Evolutionary conservation across 2,888 invertebrate species (phyloP), one percentile per base, ranked within the genome.

Genomic region (Thelaira solivaga): DNA sequence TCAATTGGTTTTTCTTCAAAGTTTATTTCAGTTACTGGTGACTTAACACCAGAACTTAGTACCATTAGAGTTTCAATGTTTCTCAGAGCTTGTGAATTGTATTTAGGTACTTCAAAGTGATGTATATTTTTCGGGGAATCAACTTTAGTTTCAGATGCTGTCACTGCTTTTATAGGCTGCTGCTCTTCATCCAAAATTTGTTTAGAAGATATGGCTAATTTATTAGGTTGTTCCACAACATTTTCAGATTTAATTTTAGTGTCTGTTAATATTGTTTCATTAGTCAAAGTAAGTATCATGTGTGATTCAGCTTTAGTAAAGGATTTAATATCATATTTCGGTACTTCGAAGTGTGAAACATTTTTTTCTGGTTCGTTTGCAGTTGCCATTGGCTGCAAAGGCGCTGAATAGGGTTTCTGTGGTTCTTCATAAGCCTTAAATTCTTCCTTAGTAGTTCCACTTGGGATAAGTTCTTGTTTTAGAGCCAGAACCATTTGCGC

Each of bases 21-120:
- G 24, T 31, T 31, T 2, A 34, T 10, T 43, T 31, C 43, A 53
- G 6, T 36, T 36, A n/a, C 45, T 16, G n/a, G 13, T 36, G 18
- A 4, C 13, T 29, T 24, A 7, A 31, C 0, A 10, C 10, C 43
- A 8, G 24, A 7, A 5, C n/a, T 65, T 8, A 59, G 6, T 8
- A 16, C 13, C 53, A 69, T 36, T 39, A 39, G 36, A 10, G 18
- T 22, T 71, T 84, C 85, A 2, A 83, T 82, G 53, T 82, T 82
- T 22, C 76, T 75, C 41, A 84, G 76, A 16, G 51, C 39, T 16
- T 78, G 59, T 10, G 82, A 29, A 74, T 83, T 76, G 65, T 83
- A 81, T 39, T 75, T 65, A 4, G 83, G 82, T 36, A 82, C 61
- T 77, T 84, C 83, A 67, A 74, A 80, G 39, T 41, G 64, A 18